Evolutionary conservation across 2,797 vertebrate species (phyloP), one percentile per base, ranked within the genome.

Genomic region (Cynopterus sphinx): DNA sequence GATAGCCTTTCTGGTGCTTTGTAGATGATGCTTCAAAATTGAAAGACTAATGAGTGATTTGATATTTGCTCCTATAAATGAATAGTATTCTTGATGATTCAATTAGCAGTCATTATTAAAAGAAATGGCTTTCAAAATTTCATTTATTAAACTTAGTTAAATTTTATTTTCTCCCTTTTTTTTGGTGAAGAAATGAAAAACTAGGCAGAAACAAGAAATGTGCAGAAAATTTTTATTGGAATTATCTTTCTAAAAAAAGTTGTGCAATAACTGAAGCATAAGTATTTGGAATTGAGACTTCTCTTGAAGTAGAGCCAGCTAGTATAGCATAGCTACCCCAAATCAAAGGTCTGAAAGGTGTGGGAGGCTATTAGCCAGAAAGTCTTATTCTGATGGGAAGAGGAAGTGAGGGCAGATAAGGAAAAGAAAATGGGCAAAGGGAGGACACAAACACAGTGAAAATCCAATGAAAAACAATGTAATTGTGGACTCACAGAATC

Each of bases 111-210:
- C 87, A 36, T 75, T 96, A 55, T 33, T 70, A 43, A 65, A 87
- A 83, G 89, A 84, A 85, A 70, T 63, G 82, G 9, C 46, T 89
- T 87, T 51, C 33, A n/a, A 83, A 85, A 79, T 79, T 87, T 17
- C 15, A 43, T 77, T 83, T 74, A 39, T 74, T 90, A 93, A 91
- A 46, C 51, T 4, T 67, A 55, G 63, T 17, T 84, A 68, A 84
- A 46, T 51, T 28, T 75, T 89, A 39, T 61, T 75, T 87, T 84
- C 74, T 87, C 24, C 3, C 81, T 87, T 31, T 74, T 74, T 43
- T 91, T 89, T 89, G 39, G 31, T 68, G 43, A 94, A 81, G 59
- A 46, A 91, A 61, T 95, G 78, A 92, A 87, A 87, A 53, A 81
- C 17, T 43, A 77, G 31, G 55, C 13, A 92, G 85, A 87, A 81